A percentile compares a stretch with the other conserved stretches of the same genome.
phyloP scores from a whole-genome alignment of 2,797 vertebrate genomes.

The Florisuga fusca region DNA sequence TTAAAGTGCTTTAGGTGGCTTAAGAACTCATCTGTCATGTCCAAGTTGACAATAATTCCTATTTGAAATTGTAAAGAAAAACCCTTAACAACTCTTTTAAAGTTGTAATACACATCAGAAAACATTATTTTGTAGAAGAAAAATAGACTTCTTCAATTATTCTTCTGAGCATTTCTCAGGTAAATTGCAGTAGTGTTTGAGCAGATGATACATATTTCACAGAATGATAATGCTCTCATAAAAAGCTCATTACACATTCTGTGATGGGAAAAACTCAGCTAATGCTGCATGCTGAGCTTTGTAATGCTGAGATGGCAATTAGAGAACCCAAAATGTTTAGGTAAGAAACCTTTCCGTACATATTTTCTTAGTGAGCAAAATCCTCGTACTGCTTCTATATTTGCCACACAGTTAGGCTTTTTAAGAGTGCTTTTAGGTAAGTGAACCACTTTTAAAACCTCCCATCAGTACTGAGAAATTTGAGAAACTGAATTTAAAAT shows the following conservation, averaged over 20 bases:
- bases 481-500: conserved; percentile 63
- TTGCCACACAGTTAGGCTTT: conserved; percentile 45
- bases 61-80: not conserved
- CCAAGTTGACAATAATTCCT: not conserved
- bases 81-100: not conserved
- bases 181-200: not conserved
- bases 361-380: conserved; percentile 46
- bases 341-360: conserved; percentile 46
- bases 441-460: conserved; percentile 46
- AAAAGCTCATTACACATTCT: conserved; percentile 21
- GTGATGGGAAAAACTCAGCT: conserved; percentile 11
- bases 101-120: not conserved
- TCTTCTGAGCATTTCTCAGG: not conserved
- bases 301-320: conserved; percentile 43
- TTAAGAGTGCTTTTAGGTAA: conserved; percentile 40
- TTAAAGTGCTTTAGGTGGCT: not conserved
- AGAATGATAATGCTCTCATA: conserved; percentile 1
- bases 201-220: not conserved
- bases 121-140: not conserved
- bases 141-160: not conserved
- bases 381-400: conserved; percentile 17
- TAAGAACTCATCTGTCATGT: not conserved
- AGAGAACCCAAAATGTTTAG: conserved; percentile 49
- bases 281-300: not conserved
- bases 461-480: conserved; percentile 37